A percentile compares a stretch with the other conserved stretches of the same genome.
phyloP scores from a whole-genome alignment of 2,888 invertebrate genomes.

The Orchesellides sinensis region DNA sequence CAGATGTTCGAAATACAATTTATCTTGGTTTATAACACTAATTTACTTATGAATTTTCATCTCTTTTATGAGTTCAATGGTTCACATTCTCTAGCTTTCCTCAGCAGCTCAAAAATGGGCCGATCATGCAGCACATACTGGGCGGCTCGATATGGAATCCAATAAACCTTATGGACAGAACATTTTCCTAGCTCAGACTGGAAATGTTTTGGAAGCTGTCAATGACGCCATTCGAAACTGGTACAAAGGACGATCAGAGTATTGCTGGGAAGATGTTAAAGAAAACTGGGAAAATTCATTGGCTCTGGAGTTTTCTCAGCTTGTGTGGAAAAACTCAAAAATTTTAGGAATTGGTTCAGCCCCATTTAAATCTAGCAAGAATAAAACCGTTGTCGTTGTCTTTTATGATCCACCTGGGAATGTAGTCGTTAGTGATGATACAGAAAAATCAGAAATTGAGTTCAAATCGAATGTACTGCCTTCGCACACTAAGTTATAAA shows the following conservation, averaged over 20 bases:
- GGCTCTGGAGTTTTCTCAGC: slow-evolving; percentile 59
- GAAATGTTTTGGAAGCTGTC: slow-evolving; percentile 39
- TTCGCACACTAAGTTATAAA: neutral
- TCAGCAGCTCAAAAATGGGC: slow-evolving; percentile 58
- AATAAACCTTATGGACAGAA: slow-evolving; percentile 55
- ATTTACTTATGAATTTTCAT: too few relatives aligned
- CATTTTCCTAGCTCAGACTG: slow-evolving; percentile 39
- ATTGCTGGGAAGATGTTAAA: slow-evolving; percentile 48
- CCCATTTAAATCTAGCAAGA: neutral
- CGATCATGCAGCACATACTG: slow-evolving; percentile 3
- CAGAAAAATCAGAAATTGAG: slow-evolving; percentile 11
- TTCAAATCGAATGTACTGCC: slow-evolving; percentile 50
- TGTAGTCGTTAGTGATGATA: slow-evolving; percentile 42
- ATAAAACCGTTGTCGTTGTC: slow-evolving; percentile 49
- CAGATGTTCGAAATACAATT: too few relatives aligned
- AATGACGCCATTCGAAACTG: slow-evolving; percentile 65
- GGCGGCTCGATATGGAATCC: slow-evolving; percentile 47
- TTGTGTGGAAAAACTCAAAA: slow-evolving; percentile 58
- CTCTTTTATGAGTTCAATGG: too few relatives aligned
- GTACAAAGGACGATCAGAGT: slow-evolving; percentile 56
- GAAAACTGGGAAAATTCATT: slow-evolving; percentile 63
- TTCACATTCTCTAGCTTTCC: slow-evolving; percentile 19
- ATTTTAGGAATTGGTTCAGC: slow-evolving; percentile 58
- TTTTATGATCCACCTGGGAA: slow-evolving; percentile 66
- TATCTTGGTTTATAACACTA: too few relatives aligned